A percentile compares a stretch with the other conserved stretches of the same genome.
phyloP scores from a whole-genome alignment of 2,797 vertebrate species.

The Allobates femoralis region DNA sequence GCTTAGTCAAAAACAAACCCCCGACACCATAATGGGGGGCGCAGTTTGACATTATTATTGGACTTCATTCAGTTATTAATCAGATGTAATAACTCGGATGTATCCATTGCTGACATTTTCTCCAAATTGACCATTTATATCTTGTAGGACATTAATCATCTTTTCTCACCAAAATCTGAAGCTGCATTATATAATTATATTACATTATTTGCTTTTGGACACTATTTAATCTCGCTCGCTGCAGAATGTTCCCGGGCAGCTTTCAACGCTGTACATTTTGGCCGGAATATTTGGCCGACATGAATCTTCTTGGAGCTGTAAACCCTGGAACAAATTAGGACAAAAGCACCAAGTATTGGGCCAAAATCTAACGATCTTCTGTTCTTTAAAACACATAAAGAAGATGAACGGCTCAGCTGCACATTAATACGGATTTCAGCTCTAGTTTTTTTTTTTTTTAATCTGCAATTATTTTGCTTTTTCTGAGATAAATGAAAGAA shows the following conservation, averaged over 20 bases:
- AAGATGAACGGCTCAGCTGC: not conserved
- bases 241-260: conserved; percentile 28
- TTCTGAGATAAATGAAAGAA: not conserved
- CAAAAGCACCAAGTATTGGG: conserved; percentile 28
- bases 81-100: not conserved
- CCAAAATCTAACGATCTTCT: conserved; percentile 25
- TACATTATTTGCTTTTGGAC: conserved; percentile 14
- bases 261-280: conserved; percentile 27
- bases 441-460: not conserved
- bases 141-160: not conserved
- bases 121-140: not conserved
- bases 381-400: conserved; percentile 9
- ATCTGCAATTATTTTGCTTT: conserved; percentile 7
- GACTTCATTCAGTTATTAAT: not conserved
- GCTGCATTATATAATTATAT: not conserved
- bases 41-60: not conserved
- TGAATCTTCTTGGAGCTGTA: conserved; percentile 40
- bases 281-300: conserved; percentile 29
- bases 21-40: not conserved
- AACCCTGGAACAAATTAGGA: conserved; percentile 45
- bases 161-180: not conserved
- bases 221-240: not conserved
- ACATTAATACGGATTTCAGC: not conserved
- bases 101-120: not conserved
- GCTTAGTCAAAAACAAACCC: too few species aligned